phyloP scores from a whole-genome alignment of 1,140 invertebrate species.

The Achatina immaculata region DNA sequence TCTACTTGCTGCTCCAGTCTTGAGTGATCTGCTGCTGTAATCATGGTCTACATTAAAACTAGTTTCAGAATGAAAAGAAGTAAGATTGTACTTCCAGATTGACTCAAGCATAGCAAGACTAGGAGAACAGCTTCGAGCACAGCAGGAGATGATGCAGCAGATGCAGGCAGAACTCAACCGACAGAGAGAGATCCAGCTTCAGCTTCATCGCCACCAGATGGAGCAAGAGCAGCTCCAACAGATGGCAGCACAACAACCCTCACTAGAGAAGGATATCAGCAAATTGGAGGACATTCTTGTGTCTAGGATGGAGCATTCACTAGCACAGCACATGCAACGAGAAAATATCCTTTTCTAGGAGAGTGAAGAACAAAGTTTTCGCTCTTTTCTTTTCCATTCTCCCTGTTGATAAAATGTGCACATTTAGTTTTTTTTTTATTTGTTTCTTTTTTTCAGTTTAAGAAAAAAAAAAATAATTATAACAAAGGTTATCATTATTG shows the following conservation, averaged over 20 bases:
- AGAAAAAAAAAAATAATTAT: too few relatives aligned
- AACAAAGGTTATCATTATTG: too few relatives aligned
- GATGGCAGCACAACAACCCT: conserved; percentile 49
- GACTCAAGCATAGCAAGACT: conserved; percentile 16
- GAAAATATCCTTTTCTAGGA: conserved; percentile 64
- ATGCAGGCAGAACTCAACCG: conserved; percentile 52
- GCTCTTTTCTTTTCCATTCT: neutral
- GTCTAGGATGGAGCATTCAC: conserved; percentile 58
- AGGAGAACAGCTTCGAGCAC: conserved; percentile 9
- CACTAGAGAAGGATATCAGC: conserved; percentile 60
- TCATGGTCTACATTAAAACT: too few relatives aligned
- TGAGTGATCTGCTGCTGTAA: too few relatives aligned
- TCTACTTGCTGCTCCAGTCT: too few relatives aligned
- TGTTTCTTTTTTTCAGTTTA: too few relatives aligned
- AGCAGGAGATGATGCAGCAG: conserved; percentile 49
- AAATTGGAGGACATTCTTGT: conserved; percentile 55
- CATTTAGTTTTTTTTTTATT: neutral
- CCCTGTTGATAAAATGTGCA: neutral
- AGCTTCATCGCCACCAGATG: conserved; percentile 56
- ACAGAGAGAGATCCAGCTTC: conserved; percentile 54
- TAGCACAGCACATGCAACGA: conserved; percentile 60
- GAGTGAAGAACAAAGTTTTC: too few relatives aligned
- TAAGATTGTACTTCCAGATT: conserved; percentile 7
- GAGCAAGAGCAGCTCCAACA: conserved; percentile 55
- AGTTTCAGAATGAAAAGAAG: too few relatives aligned